Evolutionary conservation across 2,797 vertebrate species (phyloP), one percentile per base, ranked within the genome.

Genomic region (Catamblyrhynchus diadema): DNA sequence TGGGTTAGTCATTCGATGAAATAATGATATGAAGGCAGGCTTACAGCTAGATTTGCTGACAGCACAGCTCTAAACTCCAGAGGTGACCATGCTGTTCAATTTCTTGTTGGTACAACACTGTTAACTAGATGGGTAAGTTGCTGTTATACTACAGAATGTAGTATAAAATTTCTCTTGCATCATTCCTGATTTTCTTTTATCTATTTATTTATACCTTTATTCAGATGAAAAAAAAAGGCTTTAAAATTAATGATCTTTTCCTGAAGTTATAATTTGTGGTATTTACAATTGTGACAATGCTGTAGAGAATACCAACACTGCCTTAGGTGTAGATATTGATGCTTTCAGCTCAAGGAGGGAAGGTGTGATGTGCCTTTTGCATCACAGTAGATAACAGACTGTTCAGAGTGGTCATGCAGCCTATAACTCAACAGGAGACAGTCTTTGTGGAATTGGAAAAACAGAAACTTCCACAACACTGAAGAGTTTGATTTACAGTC

Each of bases 221-320:
- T 73, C 4, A 45, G 57, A n/a, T 13, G n/a, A n/a, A 4, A 44
- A 56, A 56, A 67, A 59, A 75, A 25, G 4, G 4, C 28, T 61
- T 75, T 45, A 37, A 86, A 71, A 59, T n/a, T 0, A 54, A 32
- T n/a, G 3, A 12, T 39, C 3, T 57, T n/a, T 64, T 60, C 17
- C 22, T 64, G 37, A 65, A 48, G 17, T 50, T 48, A 5, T 19
- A 3, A 25, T 21, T 44, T 84, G 16, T 81, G 61, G 32, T 30
- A 48, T 6, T 61, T 70, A 39, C 1, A 44, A 3, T 18, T 0
- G 0, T 22, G 30, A 54, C 21, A 69, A 24, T 74, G 19, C n/a
- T 64, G 37, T 25, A 47, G 30, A 42, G 66, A 60, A 12, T 25
- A 11, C 15, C 12, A 24, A 1, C 35, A 27, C 19, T 81, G 42